Percentiles rank a stretch among this genome's conserved stretches.
phyloP scores from a whole-genome alignment of 2,888 invertebrate species.

The Aphodius granarius region DNA sequence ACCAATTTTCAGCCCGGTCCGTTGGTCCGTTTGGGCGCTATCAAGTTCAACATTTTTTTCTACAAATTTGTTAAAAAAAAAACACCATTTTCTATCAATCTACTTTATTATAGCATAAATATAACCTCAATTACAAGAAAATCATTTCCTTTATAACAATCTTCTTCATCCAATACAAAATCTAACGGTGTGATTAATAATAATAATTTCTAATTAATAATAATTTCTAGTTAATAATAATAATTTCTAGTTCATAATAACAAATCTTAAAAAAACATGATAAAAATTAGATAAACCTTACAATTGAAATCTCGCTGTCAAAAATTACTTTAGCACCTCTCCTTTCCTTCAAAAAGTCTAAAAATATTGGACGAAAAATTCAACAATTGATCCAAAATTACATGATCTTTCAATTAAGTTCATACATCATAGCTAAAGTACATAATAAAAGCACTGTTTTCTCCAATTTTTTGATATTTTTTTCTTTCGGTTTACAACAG shows the following conservation, averaged over 20 bases:
- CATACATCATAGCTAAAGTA: neutral
- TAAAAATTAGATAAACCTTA: neutral
- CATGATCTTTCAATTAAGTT: neutral
- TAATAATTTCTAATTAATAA: neutral
- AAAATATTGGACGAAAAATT: neutral
- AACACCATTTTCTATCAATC: too few relatives aligned
- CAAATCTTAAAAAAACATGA: neutral
- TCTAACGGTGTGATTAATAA: neutral
- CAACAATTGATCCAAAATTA: neutral
- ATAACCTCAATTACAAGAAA: neutral
- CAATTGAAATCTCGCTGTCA: neutral
- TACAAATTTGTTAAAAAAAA: too few relatives aligned
- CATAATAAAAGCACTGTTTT: constrained; percentile 13
- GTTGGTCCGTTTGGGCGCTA: too few relatives aligned
- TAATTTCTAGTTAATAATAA: neutral
- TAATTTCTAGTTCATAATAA: neutral
- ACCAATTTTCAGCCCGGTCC: too few relatives aligned
- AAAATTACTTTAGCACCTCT: neutral
- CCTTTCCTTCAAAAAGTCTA: neutral
- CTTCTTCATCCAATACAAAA: neutral
- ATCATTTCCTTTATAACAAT: neutral
- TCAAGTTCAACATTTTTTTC: too few relatives aligned
- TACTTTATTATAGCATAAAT: neutral
- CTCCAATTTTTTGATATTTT: constrained; percentile 7
- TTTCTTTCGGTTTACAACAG: constrained; percentile 23